Percentiles rank a stretch among this genome's conserved stretches.
Evolutionary conservation across 92 coral and sea anemone genomes (phyloP).

Genomic region (Porites cylindrica): DNA sequence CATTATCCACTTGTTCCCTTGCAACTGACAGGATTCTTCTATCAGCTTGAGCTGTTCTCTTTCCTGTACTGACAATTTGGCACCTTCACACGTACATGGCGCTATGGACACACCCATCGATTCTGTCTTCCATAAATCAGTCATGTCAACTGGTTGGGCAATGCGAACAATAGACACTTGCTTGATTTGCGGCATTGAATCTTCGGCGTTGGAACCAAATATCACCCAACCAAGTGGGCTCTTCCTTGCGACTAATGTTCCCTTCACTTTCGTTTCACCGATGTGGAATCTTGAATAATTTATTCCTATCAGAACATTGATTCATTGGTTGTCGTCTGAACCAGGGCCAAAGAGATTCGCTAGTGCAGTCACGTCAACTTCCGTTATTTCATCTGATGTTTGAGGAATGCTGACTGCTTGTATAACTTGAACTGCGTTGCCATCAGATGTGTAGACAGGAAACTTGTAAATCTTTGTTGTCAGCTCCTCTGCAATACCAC

Average conservation of each 20-base stretch:
- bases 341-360: conserved; percentile 45
- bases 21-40: conserved; percentile 45
- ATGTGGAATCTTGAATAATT: conserved; percentile 67
- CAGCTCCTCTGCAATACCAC: conserved; percentile 65
- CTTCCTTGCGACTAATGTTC: conserved; percentile 53
- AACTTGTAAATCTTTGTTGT: conserved; percentile 63
- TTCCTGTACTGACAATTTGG: conserved; percentile 47
- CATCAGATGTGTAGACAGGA: conserved; percentile 35
- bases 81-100: conserved; percentile 56
- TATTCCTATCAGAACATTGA: conserved; percentile 66
- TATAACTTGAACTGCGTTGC: conserved; percentile 35
- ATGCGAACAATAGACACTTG: conserved; percentile 41
- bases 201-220: conserved; percentile 46
- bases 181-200: conserved; percentile 20
- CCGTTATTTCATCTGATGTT: conserved; percentile 53
- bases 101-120: conserved; percentile 63
- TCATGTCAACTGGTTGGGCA: conserved; percentile 61
- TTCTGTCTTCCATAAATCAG: conserved; percentile 65
- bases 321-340: conserved; percentile 27
- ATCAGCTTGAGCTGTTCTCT: conserved; percentile 36
- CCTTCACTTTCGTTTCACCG: conserved; percentile 70
- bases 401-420: conserved; percentile 74
- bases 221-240: conserved; percentile 78
- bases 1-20: not conserved
- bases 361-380: conserved; percentile 30